These are phyloP conservation scores for Cotesia congregata DNA, from an alignment of 2,888 invertebrate species.

Conservation along the genomic window DNA sequence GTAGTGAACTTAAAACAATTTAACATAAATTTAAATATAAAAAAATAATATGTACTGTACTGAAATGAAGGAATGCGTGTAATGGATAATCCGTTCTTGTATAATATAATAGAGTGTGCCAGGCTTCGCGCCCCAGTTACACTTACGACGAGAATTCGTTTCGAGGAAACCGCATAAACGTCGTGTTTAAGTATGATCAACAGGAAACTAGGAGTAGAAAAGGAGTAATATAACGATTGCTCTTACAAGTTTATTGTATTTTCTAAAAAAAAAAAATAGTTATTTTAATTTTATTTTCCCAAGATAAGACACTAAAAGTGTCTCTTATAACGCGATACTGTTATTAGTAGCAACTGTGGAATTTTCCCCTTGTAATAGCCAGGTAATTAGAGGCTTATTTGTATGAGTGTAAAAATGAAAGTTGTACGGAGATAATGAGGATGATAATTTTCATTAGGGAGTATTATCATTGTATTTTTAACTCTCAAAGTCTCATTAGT, in stretches of 20 bases:
- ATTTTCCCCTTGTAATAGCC: neutral
- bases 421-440: conserved; percentile 3
- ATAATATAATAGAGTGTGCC: conserved; percentile 52
- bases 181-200: neutral
- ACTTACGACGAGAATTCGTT: conserved; percentile 46
- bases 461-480: neutral
- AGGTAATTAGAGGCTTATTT: neutral
- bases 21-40: neutral
- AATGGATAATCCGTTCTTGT: conserved; percentile 38
- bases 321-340: neutral
- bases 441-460: conserved; percentile 17
- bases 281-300: neutral
- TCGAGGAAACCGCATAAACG: conserved; percentile 32
- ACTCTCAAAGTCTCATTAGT: neutral
- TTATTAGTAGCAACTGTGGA: neutral
- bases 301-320: neutral
- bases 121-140: conserved; percentile 62
- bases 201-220: conserved; percentile 18
- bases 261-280: too few relatives aligned
- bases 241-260: too few relatives aligned
- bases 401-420: conserved; percentile 17
- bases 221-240: neutral
- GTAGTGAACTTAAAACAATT: conserved; percentile 6
- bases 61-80: conserved; percentile 33
- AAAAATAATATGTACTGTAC: neutral